phyloP scores from a whole-genome alignment of 1,140 invertebrate genomes.

The Aporrectodea caliginosa region DNA sequence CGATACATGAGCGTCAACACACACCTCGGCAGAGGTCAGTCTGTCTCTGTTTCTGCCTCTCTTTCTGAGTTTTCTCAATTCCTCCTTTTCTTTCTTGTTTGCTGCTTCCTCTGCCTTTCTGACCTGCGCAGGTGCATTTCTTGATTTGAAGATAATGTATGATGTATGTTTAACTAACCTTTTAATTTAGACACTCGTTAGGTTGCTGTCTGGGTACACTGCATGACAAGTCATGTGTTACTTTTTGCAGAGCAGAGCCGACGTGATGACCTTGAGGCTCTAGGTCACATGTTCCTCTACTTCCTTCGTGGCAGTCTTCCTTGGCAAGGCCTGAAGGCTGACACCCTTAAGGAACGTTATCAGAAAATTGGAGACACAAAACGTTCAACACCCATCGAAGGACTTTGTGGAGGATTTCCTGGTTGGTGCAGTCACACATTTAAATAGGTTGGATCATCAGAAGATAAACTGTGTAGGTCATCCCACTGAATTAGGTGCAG shows the following conservation, averaged over 20 bases:
- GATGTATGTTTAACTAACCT: neutral
- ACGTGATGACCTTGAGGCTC: constrained; percentile 95
- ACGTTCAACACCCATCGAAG: constrained; percentile 91
- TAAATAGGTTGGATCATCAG: too few species aligned
- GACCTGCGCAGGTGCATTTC: too few species aligned
- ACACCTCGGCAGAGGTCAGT: constrained; percentile 90
- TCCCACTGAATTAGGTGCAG: too few species aligned
- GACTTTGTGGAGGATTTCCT: constrained; percentile 95
- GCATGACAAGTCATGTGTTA: neutral
- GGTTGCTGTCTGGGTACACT: neutral
- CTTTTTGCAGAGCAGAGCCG: constrained; percentile 84
- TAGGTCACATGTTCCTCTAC: constrained; percentile 99
- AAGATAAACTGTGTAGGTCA: too few species aligned
- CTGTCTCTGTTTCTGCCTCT: neutral
- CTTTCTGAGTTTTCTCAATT: neutral
- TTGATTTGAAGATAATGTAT: too few species aligned
- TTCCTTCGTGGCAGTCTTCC: constrained; percentile 96
- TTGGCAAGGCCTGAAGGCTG: constrained; percentile 99
- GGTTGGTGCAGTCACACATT: too few species aligned
- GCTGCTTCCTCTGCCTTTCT: too few species aligned
- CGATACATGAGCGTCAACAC: constrained; percentile 99
- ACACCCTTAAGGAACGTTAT: constrained; percentile 98
- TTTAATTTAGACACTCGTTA: neutral
- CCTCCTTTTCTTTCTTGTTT: neutral
- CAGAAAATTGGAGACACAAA: constrained; percentile 99